phyloP scores from a whole-genome alignment of 92 coral and sea anemone species.

The Palythoa grandiflora region DNA sequence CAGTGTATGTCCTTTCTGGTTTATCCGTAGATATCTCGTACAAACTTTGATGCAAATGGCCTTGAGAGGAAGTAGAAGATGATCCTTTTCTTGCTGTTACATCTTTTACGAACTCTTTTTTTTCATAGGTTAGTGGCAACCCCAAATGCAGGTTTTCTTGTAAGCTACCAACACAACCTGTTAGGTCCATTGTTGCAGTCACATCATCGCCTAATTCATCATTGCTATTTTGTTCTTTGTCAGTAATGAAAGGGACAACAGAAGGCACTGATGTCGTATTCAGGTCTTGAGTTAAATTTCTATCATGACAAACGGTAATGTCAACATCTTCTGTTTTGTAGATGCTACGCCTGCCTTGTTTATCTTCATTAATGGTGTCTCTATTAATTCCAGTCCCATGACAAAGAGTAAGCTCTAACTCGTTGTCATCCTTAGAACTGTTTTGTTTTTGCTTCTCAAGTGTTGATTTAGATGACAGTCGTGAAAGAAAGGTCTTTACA shows the following conservation, averaged over 20 bases:
- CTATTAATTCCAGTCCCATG: constrained; percentile 7
- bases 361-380: neutral
- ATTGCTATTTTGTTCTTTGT: neutral
- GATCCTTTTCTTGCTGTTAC: neutral
- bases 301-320: constrained; percentile 1
- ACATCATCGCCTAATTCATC: constrained; percentile 15
- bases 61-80: neutral
- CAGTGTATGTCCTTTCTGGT: neutral
- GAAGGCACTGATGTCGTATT: neutral
- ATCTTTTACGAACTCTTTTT: neutral
- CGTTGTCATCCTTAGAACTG: constrained; percentile 3
- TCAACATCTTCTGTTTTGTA: constrained; percentile 24
- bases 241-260: neutral
- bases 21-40: neutral
- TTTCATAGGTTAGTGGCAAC: neutral
- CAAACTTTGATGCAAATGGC: neutral
- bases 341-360: neutral
- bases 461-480: constrained; percentile 7
- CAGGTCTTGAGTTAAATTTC: neutral
- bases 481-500: constrained; percentile 31
- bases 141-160: neutral
- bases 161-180: constrained; percentile 18
- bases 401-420: constrained; percentile 34
- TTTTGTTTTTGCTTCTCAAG: neutral
- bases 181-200: constrained; percentile 38